Base-by-base conservation (phyloP, 1,140 invertebrate genomes). In the Maniola jurtina region DNA sequence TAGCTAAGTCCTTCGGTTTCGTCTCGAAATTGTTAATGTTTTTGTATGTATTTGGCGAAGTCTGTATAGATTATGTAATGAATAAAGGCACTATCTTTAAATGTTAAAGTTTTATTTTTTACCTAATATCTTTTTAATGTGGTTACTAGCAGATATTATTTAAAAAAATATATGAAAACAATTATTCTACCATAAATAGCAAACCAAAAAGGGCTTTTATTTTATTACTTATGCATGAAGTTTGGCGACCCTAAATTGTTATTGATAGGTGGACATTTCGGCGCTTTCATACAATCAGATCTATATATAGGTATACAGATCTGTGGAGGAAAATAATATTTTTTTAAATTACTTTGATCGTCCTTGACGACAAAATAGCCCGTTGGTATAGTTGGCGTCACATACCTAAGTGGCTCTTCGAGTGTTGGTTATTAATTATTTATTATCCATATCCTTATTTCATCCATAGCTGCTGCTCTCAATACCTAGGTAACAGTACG, bases 51-150 rank as follows among this genome's bases (percentile, higher is more conserved):
- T 82, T 85, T 63, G 78, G 79, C 83, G 77, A 70, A 82, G 65
- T 81, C 77, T 88, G 77, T 84, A 88, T 84, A 84, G 83, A 84
- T 80, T 80, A 75, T 82, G 78, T 87, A 84, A 79, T 82, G 65
- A 84, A 85, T 86, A 84, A 88, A 82, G 79, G 80, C 84, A 88
- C 84, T 85, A 81, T 83, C 83, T 84, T 83, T 85, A 68, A n/a
- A n/a, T 50, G 11, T 57, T 76, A 58, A 15, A 45, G 70, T 83
- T 74, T 79, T 66, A 76, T 76, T 81, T 58, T 14, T 15, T n/a
- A n/a, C n/a, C n/a, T n/a, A 48, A 7, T n/a, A n/a, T 13, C 40
- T 1, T 10, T 10, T 42, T 42, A 42, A 13, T 10, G 1, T 42
- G 40, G 40, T 10, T 42, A 13, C 1, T 42, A 42, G 0, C 0